A percentile compares a stretch with the other conserved stretches of the same genome.
These are phyloP conservation scores for Argyresthia albistria DNA, from an alignment of 2,888 invertebrate species.

Conservation along the genomic window DNA sequence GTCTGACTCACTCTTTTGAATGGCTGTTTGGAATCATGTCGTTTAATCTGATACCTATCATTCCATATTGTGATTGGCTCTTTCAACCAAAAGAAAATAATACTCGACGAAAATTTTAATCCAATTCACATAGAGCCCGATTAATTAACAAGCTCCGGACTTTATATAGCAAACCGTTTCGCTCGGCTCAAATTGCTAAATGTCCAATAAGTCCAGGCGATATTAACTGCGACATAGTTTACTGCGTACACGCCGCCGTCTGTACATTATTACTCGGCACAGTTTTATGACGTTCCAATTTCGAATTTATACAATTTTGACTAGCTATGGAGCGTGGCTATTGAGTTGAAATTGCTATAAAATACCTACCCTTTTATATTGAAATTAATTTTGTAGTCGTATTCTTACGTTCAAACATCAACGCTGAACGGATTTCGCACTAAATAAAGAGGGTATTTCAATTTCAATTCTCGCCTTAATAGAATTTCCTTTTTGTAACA, in stretches of 20 bases:
- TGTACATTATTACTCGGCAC: slow-evolving; percentile 58
- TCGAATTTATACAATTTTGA: slow-evolving; percentile 48
- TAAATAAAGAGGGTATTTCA: neutral
- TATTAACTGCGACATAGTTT: slow-evolving; percentile 63
- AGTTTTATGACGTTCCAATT: slow-evolving; percentile 61
- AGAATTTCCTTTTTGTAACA: neutral
- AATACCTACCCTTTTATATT: neutral
- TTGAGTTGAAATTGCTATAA: neutral
- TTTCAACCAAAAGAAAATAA: neutral
- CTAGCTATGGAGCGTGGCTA: slow-evolving; percentile 33
- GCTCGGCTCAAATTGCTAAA: slow-evolving; percentile 36
- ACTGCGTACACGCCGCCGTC: slow-evolving; percentile 48
- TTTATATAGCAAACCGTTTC: slow-evolving; percentile 27
- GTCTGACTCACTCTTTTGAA: too few relatives aligned
- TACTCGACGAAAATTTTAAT: neutral
- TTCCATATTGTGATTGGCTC: neutral
- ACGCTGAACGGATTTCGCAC: neutral
- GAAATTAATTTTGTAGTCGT: neutral
- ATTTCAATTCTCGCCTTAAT: neutral
- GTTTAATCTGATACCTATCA: too few relatives aligned
- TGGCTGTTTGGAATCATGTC: too few relatives aligned
- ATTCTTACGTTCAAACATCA: neutral
- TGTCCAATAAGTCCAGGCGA: slow-evolving; percentile 56
- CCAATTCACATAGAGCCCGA: neutral
- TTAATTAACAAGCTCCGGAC: slow-evolving; percentile 8